phyloP scores from a whole-genome alignment of 2,888 invertebrate species.

The Agrochola litura region DNA sequence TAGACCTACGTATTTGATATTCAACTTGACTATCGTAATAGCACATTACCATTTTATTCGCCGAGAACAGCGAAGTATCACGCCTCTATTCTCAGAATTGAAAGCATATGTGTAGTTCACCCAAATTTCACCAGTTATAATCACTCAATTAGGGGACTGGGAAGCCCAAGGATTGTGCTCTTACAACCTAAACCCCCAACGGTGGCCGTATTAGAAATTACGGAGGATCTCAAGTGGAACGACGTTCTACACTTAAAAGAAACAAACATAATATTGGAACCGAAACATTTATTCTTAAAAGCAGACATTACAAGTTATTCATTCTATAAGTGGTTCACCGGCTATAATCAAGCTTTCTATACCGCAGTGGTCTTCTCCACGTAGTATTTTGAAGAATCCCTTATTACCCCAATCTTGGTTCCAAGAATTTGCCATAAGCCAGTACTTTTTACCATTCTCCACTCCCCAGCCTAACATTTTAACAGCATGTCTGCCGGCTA shows the following conservation, averaged over 20 bases:
- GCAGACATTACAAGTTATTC: background rate
- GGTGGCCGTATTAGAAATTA: too few species aligned
- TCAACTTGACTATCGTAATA: too few species aligned
- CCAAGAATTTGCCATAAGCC: constrained; percentile 26
- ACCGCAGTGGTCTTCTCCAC: constrained; percentile 3
- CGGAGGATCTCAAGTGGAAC: too few species aligned
- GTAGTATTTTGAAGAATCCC: constrained; percentile 20
- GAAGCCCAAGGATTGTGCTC: background rate
- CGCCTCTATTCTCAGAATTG: background rate
- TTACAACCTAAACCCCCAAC: background rate
- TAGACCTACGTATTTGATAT: too few species aligned
- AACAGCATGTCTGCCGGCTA: background rate
- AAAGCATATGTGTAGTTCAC: background rate
- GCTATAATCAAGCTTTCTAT: background rate
- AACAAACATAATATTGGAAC: background rate
- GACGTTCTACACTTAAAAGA: background rate
- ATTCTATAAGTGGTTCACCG: constrained; percentile 20
- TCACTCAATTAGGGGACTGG: background rate
- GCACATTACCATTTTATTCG: too few species aligned
- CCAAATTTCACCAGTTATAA: background rate
- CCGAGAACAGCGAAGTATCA: background rate
- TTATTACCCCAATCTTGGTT: constrained; percentile 9
- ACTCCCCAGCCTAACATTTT: constrained; percentile 33
- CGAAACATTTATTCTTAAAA: background rate
- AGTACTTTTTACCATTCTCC: constrained; percentile 13